These are phyloP conservation scores for Mionectes macconnelli DNA, from an alignment of 2,113 vertebrate genomes.

Conservation along the genomic window DNA sequence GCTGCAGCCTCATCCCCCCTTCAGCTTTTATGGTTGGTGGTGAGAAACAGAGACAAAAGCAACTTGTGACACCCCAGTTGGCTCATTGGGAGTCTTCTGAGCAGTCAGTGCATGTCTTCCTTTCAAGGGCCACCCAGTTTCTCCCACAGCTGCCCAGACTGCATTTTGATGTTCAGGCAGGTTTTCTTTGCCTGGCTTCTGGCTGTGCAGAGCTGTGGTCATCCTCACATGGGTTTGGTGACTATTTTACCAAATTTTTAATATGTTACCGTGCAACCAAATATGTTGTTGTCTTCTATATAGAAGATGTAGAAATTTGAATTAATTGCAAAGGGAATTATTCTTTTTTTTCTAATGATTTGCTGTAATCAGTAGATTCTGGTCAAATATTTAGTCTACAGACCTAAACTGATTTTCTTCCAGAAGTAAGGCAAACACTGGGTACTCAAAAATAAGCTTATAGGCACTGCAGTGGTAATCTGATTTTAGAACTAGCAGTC, in stretches of 20 bases:
- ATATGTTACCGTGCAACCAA: not conserved
- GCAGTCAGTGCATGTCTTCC: not conserved
- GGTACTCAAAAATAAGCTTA: not conserved
- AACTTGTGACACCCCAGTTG: not conserved
- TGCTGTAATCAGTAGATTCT: not conserved
- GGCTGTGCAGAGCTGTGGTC: not conserved
- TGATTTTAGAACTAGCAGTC: slow-evolving; percentile 8
- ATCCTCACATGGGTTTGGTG: not conserved
- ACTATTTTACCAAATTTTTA: not conserved
- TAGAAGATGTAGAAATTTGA: not conserved
- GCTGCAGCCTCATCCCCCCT: not conserved
- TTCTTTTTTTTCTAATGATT: not conserved
- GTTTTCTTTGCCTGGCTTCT: not conserved
- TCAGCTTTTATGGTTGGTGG: not conserved
- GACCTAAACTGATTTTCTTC: not conserved
- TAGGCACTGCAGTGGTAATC: not conserved
- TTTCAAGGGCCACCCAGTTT: not conserved
- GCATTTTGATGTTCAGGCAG: not conserved
- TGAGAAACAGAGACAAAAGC: not conserved
- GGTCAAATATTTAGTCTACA: not conserved
- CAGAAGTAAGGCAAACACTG: not conserved
- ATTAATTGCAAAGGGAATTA: not conserved
- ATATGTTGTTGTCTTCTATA: not conserved
- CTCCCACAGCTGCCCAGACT: not conserved
- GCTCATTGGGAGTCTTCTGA: not conserved